A percentile compares a stretch with the other conserved stretches of the same genome.
Conservation (phyloP, 1,140 invertebrate genomes). For the Bombus ignitus region DNA sequence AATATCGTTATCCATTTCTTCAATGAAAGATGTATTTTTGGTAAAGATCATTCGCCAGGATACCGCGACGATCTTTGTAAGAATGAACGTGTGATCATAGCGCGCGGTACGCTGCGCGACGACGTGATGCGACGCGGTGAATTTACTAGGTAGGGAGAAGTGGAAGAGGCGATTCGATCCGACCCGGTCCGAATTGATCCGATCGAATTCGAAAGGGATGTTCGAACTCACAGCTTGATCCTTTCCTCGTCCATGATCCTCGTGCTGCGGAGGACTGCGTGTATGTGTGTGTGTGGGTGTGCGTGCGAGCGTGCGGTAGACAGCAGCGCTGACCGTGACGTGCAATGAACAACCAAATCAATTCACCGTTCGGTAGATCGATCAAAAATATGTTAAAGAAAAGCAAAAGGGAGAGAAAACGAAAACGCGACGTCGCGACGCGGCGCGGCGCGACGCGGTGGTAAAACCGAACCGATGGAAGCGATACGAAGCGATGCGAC, state of each 20-base stretch:
- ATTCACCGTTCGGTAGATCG: constrained; percentile 27
- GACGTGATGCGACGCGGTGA: not conserved
- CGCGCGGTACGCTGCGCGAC: not conserved
- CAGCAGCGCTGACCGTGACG: constrained; percentile 33
- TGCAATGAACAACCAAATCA: not conserved
- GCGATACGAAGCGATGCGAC: not conserved
- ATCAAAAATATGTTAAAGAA: constrained; percentile 33
- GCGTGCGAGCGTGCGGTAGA: not conserved
- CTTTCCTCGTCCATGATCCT: constrained; percentile 77
- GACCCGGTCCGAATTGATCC: constrained; percentile 4
- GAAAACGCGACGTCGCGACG: not conserved
- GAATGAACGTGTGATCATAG: not conserved
- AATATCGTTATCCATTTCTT: not conserved
- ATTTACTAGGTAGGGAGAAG: not conserved
- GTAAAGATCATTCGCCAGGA: not conserved
- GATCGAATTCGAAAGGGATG: constrained; percentile 33
- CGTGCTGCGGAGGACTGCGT: constrained; percentile 4
- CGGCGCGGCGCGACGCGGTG: not conserved
- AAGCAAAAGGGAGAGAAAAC: constrained; percentile 11
- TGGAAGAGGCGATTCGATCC: not conserved
- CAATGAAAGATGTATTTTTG: too few relatives aligned
- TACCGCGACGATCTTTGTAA: not conserved
- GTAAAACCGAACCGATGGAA: not conserved
- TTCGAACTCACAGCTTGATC: constrained; percentile 78
- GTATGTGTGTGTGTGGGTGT: not conserved